Evolutionary conservation across 2,888 invertebrate genomes (phyloP).

Genomic region (Ecliptopera silaceata): DNA sequence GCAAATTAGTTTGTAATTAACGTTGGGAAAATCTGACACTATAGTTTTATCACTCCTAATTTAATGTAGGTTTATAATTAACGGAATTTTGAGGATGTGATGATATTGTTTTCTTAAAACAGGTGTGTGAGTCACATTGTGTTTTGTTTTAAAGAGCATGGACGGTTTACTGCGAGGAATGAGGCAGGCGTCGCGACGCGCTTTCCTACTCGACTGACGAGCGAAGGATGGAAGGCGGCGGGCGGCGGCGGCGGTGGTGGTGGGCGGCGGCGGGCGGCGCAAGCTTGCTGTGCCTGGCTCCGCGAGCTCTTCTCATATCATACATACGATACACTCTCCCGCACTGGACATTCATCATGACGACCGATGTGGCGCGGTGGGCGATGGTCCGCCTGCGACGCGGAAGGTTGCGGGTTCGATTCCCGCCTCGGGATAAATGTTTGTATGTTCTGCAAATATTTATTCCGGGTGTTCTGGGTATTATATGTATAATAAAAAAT

Average conservation of each 20-base stretch:
- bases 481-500: too few species aligned
- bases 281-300: background rate
- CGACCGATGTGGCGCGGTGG: too few species aligned
- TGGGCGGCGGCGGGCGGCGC: constrained; percentile 18
- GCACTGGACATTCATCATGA: background rate
- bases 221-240: constrained; percentile 4
- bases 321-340: background rate
- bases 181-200: constrained; percentile 35
- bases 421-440: too few species aligned
- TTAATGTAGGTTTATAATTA: background rate
- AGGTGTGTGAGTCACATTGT: background rate
- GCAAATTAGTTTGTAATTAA: constrained; percentile 8
- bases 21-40: constrained; percentile 1
- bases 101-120: background rate
- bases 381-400: too few species aligned
- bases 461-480: too few species aligned
- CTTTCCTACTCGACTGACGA: constrained; percentile 39
- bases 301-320: constrained; percentile 1
- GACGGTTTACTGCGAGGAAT: constrained; percentile 14
- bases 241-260: constrained; percentile 4
- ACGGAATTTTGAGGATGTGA: background rate
- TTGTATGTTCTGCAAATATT: too few species aligned
- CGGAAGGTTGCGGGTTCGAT: too few species aligned
- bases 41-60: constrained; percentile 8
- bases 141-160: constrained; percentile 14